Evolutionary conservation across 2,113 vertebrate species (phyloP), one percentile per base, ranked within the genome.

Genomic region (Rhinichthys klamathensis): DNA sequence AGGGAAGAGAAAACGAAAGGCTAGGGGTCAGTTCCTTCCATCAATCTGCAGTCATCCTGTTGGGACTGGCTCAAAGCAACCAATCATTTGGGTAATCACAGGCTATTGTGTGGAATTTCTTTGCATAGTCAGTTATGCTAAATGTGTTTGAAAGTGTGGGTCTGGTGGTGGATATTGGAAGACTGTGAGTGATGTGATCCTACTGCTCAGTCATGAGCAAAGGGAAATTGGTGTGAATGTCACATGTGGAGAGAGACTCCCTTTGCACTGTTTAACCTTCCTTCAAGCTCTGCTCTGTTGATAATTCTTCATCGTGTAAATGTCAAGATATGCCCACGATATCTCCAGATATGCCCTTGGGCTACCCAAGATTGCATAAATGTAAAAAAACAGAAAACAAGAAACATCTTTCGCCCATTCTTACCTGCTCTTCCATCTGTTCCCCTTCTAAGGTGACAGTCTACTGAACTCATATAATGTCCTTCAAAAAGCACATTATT

Each of bases 91-190:
- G 75, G 69, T 80, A 79, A 88, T 85, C 84, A 67, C 30, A 69
- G n/a, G 60, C 70, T 74, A 84, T 82, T 85, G 77, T 89, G 85
- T 82, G 78, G 32, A 74, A 87, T 67, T 84, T 25, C 79, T 84
- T 82, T 77, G 30, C 60, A 69, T 74, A 38, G 72, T 32, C 46
- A 76, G 77, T 69, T 82, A 46, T 69, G 49, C 32, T 69, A 41
- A 80, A 83, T 82, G 84, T 65, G 70, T 32, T 70, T 63, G 74
- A 77, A 85, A 67, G 85, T 84, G 72, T 76, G 51, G 54, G 54
- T 56, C 54, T 41, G 44, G n/a, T 67, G 70, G 54, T 44, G 70
- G 30, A 78, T 84, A 58, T 51, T 60, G 38, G 75, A 27, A 54
- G 58, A 46, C 30, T 27, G 65, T 49, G 75, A 78, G 63, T 49